Base-by-base conservation (phyloP, 2,888 invertebrate genomes). In the Eumacrocentrus americanus region DNA sequence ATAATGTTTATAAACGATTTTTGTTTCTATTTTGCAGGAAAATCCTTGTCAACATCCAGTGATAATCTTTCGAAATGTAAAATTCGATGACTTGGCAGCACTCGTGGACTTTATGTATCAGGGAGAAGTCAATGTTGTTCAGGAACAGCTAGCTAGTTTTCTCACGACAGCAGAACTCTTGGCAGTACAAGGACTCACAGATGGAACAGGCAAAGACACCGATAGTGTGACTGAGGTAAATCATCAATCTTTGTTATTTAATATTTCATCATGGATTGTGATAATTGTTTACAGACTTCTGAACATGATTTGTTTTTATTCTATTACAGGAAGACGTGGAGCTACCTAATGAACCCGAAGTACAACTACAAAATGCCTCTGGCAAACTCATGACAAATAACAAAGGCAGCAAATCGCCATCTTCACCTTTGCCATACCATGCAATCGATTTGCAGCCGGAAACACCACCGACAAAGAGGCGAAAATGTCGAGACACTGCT, bases 31-130 rank as follows among this genome's bases (percentile, higher is more conserved):
- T 69, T 87, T 88, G 65, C 84, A 89, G 83, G 91, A 91, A 78
- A 91, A 90, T 78, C 91, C 91, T 42, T 91, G 90, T 75, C 89
- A 89, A 67, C 91, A 91, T 82, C 91, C 91, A 64, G 89, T 91
- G 58, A 89, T 91, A 68, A 90, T 91, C 81, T 90, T 91, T 78
- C 87, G 89, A 73, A 91, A 91, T 76, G 90, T 91, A 63, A 90
- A 88, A 76, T 91, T 86, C 71, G 89, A 89, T 68, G 92, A 92
- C 81, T 84, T 92, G 70, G 87, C 88, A 73, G 91, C 91, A 11
- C 87, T 92, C 63, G 86, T 92, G 37, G 89, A 91, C 74, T 92
- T 92, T 72, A 91, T 92, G 89, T 92, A 92, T 73, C 89, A 83
- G 73, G 92, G 92, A 58, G 91, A 92, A 82, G 91, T 92, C 5